phyloP scores from a whole-genome alignment of 2,888 invertebrate species.

The Spisula subtruncata region DNA sequence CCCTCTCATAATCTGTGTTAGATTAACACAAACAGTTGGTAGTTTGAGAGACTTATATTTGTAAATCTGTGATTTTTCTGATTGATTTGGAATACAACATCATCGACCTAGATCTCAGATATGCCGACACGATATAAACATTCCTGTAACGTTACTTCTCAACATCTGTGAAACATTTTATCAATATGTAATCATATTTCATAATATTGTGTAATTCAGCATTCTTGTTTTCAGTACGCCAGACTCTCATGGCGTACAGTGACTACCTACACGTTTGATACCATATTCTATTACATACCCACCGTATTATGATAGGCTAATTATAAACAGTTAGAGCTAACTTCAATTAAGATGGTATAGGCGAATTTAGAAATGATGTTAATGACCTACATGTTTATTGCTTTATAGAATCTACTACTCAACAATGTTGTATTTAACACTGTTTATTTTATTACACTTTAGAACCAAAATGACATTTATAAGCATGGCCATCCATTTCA shows the following conservation, averaged over 20 bases:
- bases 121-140: slow-evolving; percentile 20
- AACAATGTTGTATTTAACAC: too few species aligned
- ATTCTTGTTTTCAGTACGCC: not conserved
- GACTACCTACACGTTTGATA: not conserved
- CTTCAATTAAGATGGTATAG: not conserved
- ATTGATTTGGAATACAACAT: slow-evolving; percentile 16
- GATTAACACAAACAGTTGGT: not conserved
- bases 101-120: slow-evolving; percentile 32
- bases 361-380: too few species aligned
- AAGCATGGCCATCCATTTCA: too few species aligned
- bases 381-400: too few species aligned
- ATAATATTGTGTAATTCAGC: not conserved
- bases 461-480: too few species aligned
- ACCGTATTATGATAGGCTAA: not conserved
- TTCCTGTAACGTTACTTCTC: not conserved
- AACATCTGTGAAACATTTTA: slow-evolving; percentile 2
- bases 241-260: not conserved
- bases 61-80: not conserved
- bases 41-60: not conserved
- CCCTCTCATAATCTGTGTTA: not conserved
- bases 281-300: not conserved
- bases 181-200: slow-evolving; percentile 23
- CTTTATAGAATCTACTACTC: too few species aligned
- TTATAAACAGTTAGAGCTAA: not conserved
- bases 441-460: too few species aligned